Evolutionary conservation across 2,113 vertebrate species (phyloP), one percentile per base, ranked within the genome.

Genomic region (Python bivittatus): DNA sequence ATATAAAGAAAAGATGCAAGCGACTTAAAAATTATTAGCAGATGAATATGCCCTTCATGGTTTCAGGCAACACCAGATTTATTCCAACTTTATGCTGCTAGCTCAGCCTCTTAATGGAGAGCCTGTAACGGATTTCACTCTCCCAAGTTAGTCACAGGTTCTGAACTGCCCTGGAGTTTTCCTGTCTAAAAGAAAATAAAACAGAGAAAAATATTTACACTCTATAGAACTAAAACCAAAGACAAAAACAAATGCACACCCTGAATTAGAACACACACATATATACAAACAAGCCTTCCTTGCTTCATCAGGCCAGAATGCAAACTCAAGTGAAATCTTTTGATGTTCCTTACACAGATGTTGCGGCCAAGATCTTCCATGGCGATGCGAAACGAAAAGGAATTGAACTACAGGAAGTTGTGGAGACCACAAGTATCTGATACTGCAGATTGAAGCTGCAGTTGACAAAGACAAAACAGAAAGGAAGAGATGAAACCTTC

Each of bases 341-440:
- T 98, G 97, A 98, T 97, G 97, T 97, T 97, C 86, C 92, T 42
- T 7, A 90, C 94, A 96, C 98, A 98, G 98, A 98, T 98, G 98
- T 97, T 96, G 98, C 96, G 97, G 98, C 97, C 90, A 96, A 96
- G 97, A 97, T 96, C 95, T 98, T 98, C 97, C 96, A 96, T 98
- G 97, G 98, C 98, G 98, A 97, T 96, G 96, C 97, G 95, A 96
- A 98, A 98, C 89, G 56, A 96, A 96, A 97, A 95, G 94, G 88
- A 94, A 96, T 2, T 4, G 95, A 98, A 96, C 0, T 27, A 93
- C 98, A 98, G 98, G 98, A 98, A 98, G 97, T 90, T 94, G 96
- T 96, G 95, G 94, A 98, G 98, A 98, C 98, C 97, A 95, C 97
- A 97, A 97, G 96, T 91, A 97, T 97, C 95, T 94, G 95, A 94